A percentile compares a stretch with the other conserved stretches of the same genome.
phyloP scores from a whole-genome alignment of 2,797 vertebrate genomes.

The Diglossa cyanea region DNA sequence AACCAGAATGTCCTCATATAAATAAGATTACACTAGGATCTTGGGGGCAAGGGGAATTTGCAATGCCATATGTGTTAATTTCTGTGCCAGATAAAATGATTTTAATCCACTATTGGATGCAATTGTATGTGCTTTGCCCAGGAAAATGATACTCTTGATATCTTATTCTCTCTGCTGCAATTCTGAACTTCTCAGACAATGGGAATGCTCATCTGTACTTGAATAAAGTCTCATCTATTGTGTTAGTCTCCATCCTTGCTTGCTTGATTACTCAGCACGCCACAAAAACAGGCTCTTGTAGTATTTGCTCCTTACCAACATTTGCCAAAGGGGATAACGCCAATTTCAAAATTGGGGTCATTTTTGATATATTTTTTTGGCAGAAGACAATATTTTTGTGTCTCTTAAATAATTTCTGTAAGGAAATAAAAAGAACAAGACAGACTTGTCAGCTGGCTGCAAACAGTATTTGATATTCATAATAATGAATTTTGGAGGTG shows the following conservation, averaged over 20 bases:
- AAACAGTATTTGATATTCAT: background rate
- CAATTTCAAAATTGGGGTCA: background rate
- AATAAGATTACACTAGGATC: background rate
- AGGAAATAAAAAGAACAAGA: background rate
- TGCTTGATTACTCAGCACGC: background rate
- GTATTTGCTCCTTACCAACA: background rate
- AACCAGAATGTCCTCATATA: background rate
- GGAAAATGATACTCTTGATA: background rate
- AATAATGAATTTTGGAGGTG: background rate
- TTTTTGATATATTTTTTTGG: background rate
- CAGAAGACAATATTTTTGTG: background rate
- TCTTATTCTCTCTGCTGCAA: background rate
- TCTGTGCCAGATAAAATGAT: constrained; percentile 3
- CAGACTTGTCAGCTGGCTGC: background rate
- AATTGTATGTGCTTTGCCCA: background rate
- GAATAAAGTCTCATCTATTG: background rate
- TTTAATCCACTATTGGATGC: background rate
- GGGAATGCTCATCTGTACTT: background rate
- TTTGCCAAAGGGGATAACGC: background rate
- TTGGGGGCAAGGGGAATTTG: background rate
- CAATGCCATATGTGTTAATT: background rate
- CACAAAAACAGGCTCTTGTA: background rate
- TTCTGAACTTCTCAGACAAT: constrained; percentile 7
- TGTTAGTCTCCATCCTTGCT: background rate
- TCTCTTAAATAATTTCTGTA: background rate